Base-by-base conservation (phyloP, 2,113 vertebrate genomes). In the Odontesthes bonariensis region DNA sequence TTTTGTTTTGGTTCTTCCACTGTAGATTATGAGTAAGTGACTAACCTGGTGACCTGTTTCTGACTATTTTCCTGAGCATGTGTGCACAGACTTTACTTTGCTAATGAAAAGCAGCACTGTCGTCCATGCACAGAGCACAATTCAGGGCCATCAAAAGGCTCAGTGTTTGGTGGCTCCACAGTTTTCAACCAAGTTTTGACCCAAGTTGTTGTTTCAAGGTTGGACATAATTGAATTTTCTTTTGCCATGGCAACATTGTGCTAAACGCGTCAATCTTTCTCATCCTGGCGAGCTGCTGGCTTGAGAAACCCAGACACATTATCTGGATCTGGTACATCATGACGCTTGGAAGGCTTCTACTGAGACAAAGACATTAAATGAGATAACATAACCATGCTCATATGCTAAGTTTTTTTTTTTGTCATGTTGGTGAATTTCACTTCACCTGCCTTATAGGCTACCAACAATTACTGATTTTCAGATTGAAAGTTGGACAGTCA, bases 21-120 rank as follows among this genome's bases (percentile, higher is more conserved):
- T 8, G 35, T 38, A 10, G 14, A 23, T 35, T 6, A 44, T 33
- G 40, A 72, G 49, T 55, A 32, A 42, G 6, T 11, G 4, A 42
- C 19, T 53, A 75, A 57, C 68, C 62, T 81, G 81, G 60, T 65
- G 73, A 77, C 83, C 81, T 76, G 71, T 68, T 42, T n/a, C 69
- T 73, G 32, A 52, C 69, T 69, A 53, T 85, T 80, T 81, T 61
- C 51, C 67, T 17, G 55, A 49, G 55, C 59, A 19, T 61, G 58
- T 84, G 73, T 61, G 75, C 9, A 23, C 76, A 51, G 49, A 54
- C 58, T 80, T 75, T 75, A 22, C 75, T 57, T 55, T 60, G 66
- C 77, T 87, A 73, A 92, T 94, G 94, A 95, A 95, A 93, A 93
- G 93, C 91, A 66, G 84, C 91, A 83, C 90, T 94, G 93, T 94